These are phyloP conservation scores for Oncorhynchus mykiss DNA, from an alignment of 2,113 vertebrate genomes.

Conservation along the genomic window DNA sequence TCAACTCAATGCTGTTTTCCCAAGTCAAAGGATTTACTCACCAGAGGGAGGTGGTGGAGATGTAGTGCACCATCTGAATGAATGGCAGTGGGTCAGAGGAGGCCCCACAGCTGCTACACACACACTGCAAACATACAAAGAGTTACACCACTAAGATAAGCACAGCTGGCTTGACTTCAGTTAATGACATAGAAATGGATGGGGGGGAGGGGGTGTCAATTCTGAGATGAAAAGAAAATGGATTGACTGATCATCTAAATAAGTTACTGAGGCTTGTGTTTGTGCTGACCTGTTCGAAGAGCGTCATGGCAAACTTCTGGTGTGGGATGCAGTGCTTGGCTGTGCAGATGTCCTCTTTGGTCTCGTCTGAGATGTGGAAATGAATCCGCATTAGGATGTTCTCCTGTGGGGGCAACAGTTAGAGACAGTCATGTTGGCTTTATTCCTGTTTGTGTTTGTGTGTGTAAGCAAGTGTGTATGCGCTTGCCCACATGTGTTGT, in stretches of 20 bases:
- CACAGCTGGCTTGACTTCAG: not conserved
- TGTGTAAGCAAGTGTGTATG: too few relatives aligned
- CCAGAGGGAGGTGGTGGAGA: conserved; percentile 98
- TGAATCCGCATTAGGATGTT: conserved; percentile 96
- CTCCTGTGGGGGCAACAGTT: conserved; percentile 80
- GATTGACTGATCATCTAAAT: too few relatives aligned
- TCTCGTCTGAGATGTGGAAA: conserved; percentile 98
- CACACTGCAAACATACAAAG: conserved; percentile 78
- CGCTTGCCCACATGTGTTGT: conserved; percentile 36
- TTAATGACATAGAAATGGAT: not conserved
- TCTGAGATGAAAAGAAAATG: too few relatives aligned
- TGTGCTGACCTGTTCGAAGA: conserved; percentile 90
- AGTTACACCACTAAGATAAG: conserved; percentile 7
- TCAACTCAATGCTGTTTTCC: too few relatives aligned
- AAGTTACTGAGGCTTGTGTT: conserved; percentile 10
- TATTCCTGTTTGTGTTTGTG: not conserved
- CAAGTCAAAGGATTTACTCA: conserved; percentile 48
- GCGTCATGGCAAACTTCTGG: conserved; percentile 98
- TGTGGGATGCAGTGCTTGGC: conserved; percentile 96
- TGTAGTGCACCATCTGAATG: conserved; percentile 99
- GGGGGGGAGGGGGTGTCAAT: not conserved
- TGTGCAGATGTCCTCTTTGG: conserved; percentile 97
- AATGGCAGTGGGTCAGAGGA: conserved; percentile 97
- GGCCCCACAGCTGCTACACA: conserved; percentile 96
- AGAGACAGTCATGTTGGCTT: too few relatives aligned